Evolutionary conservation across 2,113 vertebrate species (phyloP).

Genomic region (Megaceryle torquata): DNA sequence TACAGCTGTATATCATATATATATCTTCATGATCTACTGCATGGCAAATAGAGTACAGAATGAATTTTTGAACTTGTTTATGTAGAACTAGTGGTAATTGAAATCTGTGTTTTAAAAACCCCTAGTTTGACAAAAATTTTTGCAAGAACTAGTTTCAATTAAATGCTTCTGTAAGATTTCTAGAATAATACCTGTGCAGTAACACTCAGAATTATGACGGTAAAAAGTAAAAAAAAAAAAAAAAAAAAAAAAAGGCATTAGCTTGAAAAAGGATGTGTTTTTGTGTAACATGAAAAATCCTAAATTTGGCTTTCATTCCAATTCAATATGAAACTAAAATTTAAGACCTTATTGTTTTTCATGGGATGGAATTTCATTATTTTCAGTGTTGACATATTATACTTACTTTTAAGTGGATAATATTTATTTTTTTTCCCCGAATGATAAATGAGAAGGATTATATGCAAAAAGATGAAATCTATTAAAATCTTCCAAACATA

Average conservation of each 20-base stretch:
- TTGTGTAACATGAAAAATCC: neutral
- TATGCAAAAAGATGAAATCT: neutral
- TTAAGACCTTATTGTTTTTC: neutral
- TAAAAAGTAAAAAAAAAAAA: neutral
- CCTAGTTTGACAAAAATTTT: neutral
- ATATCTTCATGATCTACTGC: neutral
- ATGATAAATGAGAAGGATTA: neutral
- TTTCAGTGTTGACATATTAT: neutral
- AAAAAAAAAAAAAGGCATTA: neutral
- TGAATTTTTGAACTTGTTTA: neutral
- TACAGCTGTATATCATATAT: neutral
- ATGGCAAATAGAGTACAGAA: neutral
- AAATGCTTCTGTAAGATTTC: neutral
- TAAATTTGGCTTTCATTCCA: neutral
- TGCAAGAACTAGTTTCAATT: neutral
- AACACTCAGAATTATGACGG: neutral
- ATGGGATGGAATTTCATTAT: neutral
- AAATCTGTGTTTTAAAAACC: neutral
- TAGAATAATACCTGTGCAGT: neutral
- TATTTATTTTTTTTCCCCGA: neutral
- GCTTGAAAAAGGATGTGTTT: neutral
- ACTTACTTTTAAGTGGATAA: neutral
- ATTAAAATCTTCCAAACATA: fast-evolving
- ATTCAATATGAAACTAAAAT: neutral
- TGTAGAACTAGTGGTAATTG: neutral